A percentile compares a stretch with the other conserved stretches of the same genome.
These are phyloP conservation scores for Troides helena DNA, from an alignment of 2,888 invertebrate genomes.

Conservation along the genomic window DNA sequence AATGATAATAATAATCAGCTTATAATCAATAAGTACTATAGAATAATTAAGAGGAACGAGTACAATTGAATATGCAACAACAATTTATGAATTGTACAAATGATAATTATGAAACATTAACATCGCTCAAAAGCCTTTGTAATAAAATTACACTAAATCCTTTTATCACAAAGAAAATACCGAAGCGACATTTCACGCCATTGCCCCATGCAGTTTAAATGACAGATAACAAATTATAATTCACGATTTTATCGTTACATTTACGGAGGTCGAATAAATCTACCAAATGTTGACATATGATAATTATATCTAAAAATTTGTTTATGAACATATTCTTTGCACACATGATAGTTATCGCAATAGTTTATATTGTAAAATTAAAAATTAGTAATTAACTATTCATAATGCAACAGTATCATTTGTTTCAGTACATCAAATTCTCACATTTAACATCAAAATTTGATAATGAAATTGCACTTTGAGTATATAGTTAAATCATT, in stretches of 20 bases:
- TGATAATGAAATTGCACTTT: not conserved
- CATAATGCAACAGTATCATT: not conserved
- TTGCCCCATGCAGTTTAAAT: conserved; percentile 22
- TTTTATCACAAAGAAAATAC: conserved; percentile 23
- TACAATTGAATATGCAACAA: not conserved
- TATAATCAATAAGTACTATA: not conserved
- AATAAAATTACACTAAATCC: conserved; percentile 17
- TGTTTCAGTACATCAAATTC: not conserved
- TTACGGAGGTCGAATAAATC: conserved; percentile 4
- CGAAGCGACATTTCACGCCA: conserved; percentile 23
- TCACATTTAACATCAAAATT: not conserved
- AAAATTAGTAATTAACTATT: not conserved
- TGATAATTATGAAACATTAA: not conserved
- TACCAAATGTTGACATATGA: conserved; percentile 8
- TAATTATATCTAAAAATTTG: not conserved
- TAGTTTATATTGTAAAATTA: not conserved
- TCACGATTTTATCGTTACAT: conserved; percentile 6
- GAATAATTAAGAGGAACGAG: not conserved
- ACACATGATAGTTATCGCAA: too few species aligned
- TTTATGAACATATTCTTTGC: not conserved
- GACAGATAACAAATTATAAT: conserved; percentile 10
- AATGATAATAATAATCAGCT: not conserved
- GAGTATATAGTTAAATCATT: not conserved
- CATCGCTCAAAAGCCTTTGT: not conserved
- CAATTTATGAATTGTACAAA: not conserved